Evolutionary conservation across 2,888 invertebrate genomes (phyloP), one percentile per base, ranked within the genome.

Genomic region (Microctonus aethiopoides): DNA sequence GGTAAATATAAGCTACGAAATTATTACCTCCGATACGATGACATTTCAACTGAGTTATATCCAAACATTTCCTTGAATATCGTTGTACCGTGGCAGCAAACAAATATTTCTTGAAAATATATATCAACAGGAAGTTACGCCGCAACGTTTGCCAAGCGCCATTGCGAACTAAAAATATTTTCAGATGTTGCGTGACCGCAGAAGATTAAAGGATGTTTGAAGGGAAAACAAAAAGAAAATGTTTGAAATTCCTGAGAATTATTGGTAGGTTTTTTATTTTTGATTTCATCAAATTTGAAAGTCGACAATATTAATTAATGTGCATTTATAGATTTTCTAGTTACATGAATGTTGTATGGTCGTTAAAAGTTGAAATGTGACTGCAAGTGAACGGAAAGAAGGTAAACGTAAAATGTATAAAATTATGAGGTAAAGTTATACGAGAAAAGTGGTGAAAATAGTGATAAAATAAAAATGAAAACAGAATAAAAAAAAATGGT

Each of bases 21-120:
- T 54, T 54, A 54, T 54, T 24, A 54, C 26, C 24, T 26, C 54
- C 54, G 10, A 54, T 54, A 13, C 26, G 46, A 54, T 54, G 54
- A 54, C 54, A 54, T 54, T 54, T 54, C 54, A 11, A 16, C 54
- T 54, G 54, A 54, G 54, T 54, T 54, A 54, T 54, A 54, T 54
- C 24, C 13, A 46, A 54, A 54, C 26, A 26, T 54, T 54, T 54
- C 54, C 54, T 54, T 22, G 54, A 54, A 54, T 26, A 54, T 54
- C 54, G 54, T 26, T 26, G 54, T 54, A 54, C 54, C 13, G 54
- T 54, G 26, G 54, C 54, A 54, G 54, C 26, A 54, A 54, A 54
- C 54, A 54, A 54, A 54, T 54, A 54, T 54, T 54, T 24, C 54
- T 54, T 26, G 54, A 13, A 26, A 54, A 54, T 22, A n/a, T 46